Base-by-base conservation (phyloP, 1,140 invertebrate genomes). In the Ctenoplectra terminalis region DNA sequence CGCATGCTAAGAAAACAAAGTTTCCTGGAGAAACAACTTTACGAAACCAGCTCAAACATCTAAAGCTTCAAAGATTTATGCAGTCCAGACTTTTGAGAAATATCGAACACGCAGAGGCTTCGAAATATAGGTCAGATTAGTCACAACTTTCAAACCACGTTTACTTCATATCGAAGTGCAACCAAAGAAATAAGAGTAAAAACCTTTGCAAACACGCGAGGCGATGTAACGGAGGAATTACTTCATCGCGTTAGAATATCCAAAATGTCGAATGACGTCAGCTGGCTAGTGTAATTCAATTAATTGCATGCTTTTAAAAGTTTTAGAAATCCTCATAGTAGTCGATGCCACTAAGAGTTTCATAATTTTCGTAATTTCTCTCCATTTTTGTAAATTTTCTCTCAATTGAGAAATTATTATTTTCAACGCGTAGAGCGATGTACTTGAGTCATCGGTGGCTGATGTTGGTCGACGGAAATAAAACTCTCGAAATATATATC, bases 201-300 rank as follows among this genome's bases (percentile, higher is more conserved):
- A 34, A 37, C 6, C 56, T 71, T n/a, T 37, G 34, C 26, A 46
- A 76, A 58, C 56, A 50, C 61, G 29, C 46, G 13, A 17, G 73
- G 40, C 77, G 77, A 82, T 76, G 37, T 77, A 84, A 84, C 82
- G 80, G 40, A 43, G 58, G 69, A 64, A 78, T 82, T 82, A 73
- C 52, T 70, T 85, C 83, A 78, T 67, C 80, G 58, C 13, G 46
- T 67, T 58, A 15, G 23, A 58, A 31, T 40, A 60, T 40, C 37
- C 40, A 15, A 66, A 72, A 66, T 31, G 72, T 9, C 6, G 34
- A n/a, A 20, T 73, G 72, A 77, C 79, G 80, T 67, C 58, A 77
- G 31, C 9, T 17, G 5, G 23, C 13, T 23, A 5, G 15, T 48
- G 17, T 17, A 74, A 63, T n/a, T 63, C 26, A 31, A 7, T 17